Evolutionary conservation across 2,113 vertebrate species (phyloP), one percentile per base, ranked within the genome.

Genomic region (Brachirus orientalis): DNA sequence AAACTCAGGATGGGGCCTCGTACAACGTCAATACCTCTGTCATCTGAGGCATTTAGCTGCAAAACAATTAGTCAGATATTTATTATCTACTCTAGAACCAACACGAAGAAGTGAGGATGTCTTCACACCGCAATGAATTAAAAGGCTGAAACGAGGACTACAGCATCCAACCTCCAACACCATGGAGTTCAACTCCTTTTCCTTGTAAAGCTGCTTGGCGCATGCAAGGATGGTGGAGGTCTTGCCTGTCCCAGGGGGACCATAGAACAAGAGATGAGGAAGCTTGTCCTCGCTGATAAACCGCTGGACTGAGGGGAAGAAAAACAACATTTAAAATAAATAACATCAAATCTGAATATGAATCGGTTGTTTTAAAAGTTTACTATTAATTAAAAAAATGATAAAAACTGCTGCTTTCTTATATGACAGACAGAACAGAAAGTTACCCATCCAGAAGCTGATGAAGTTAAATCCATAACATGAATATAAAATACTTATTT

Each of bases 171-270:
- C 98, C 95, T 99, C 98, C 77, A 99, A 79, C 86, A 99, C 96
- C 98, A 99, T 99, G 44, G 98, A 97, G 69, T 93, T 94, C 36
- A 97, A 98, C 71, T 98, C 97, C 70, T 93, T 95, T 1, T 94
- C 94, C 85, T 92, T 95, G 84, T 98, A 99, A 1, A 99, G 95
- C 88, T 98, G 96, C 69, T 71, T 92, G 40, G 97, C 96, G 44
- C 95, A 97, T 16, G 98, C 98, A 0, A 99, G 93, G 82, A 99
- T 98, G 64, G 98, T 97, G 10, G 97, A 98, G 1, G 98, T 99
- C 86, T 99, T 99, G 0, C 98, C 98, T 0, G 98, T 99, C 9
- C 98, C 98, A 0, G 97, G 98, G 0, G 98, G 98, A 0, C 98
- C 98, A n/a, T 99, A 99, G 72, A 99, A 94, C 55, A 99, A 89